These are phyloP conservation scores for Trochalopteron elliotii DNA, from an alignment of 2,113 vertebrate species.

Conservation along the genomic window DNA sequence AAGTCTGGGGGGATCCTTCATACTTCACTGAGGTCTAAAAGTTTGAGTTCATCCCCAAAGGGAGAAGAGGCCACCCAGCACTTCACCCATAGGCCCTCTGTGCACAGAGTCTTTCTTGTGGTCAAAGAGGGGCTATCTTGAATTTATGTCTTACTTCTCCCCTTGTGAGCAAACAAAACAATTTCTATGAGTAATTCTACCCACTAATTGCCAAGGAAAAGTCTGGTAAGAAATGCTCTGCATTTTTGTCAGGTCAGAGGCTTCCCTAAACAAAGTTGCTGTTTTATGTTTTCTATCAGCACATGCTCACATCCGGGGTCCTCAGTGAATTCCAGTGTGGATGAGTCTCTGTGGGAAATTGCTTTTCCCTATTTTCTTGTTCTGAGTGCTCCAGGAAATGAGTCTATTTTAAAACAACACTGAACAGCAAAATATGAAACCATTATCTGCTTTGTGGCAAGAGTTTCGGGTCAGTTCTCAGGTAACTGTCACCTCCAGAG, in stretches of 20 bases:
- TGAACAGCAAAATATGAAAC: constrained; percentile 8
- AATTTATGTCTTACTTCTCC: constrained; percentile 41
- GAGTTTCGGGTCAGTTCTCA: constrained; percentile 23
- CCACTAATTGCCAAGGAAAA: constrained; percentile 43
- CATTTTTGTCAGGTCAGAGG: constrained; percentile 60
- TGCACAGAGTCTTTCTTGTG: constrained; percentile 1
- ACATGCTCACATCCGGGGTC: constrained; percentile 41
- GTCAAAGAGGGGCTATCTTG: background rate
- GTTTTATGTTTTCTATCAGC: constrained; percentile 11
- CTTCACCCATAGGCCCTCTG: background rate
- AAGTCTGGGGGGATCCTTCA: background rate
- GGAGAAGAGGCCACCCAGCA: background rate
- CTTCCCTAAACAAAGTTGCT: constrained; percentile 52
- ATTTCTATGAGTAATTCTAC: constrained; percentile 39
- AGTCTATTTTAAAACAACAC: constrained; percentile 41
- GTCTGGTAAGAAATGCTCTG: constrained; percentile 48
- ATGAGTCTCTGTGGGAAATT: constrained; percentile 59
- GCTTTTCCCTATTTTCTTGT: constrained; percentile 12
- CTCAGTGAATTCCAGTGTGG: background rate
- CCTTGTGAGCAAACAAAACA: constrained; percentile 35
- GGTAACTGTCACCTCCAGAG: background rate
- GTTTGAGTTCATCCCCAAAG: background rate
- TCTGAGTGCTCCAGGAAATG: constrained; percentile 46
- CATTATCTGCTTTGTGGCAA: background rate
- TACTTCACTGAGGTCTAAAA: background rate